phyloP scores from a whole-genome alignment of 1,140 invertebrate species.

The Holcopasites calliopsidis region DNA sequence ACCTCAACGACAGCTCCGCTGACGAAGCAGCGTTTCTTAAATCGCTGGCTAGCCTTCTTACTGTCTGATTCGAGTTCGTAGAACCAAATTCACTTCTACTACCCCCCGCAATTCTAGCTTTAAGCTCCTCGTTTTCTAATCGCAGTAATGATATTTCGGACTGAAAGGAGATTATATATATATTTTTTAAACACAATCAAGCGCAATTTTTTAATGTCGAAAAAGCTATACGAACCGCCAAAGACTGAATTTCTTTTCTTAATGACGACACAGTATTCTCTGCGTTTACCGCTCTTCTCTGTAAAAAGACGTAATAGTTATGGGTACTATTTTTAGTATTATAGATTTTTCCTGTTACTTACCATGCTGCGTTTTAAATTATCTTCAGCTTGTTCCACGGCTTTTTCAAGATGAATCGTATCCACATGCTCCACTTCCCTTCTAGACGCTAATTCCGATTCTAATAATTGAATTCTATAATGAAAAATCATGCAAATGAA shows the following conservation, averaged over 20 bases:
- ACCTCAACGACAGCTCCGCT: conserved; percentile 85
- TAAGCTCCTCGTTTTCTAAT: conserved; percentile 75
- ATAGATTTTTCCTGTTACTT: conserved; percentile 55
- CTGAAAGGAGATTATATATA: conserved; percentile 62
- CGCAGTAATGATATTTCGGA: conserved; percentile 78
- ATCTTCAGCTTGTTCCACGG: conserved; percentile 82
- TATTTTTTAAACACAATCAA: conserved; percentile 4
- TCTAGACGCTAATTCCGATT: conserved; percentile 80
- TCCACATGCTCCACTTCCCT: conserved; percentile 79
- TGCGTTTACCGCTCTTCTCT: conserved; percentile 81
- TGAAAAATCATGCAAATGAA: background rate
- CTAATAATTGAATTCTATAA: conserved; percentile 68
- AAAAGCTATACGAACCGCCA: conserved; percentile 76
- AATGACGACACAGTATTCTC: conserved; percentile 81
- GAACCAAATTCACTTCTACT: conserved; percentile 59
- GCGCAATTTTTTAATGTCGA: too few relatives aligned
- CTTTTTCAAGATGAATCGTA: conserved; percentile 79
- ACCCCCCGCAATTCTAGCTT: conserved; percentile 65
- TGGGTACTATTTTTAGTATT: background rate
- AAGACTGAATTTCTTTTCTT: conserved; percentile 81
- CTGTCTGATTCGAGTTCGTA: conserved; percentile 64
- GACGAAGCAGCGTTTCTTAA: conserved; percentile 82
- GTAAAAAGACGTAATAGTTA: conserved; percentile 55
- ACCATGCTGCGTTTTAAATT: conserved; percentile 82
- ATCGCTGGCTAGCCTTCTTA: conserved; percentile 79